These are phyloP conservation scores for Chelonia mydas DNA, from an alignment of 2,797 vertebrate species.

Conservation along the genomic window DNA sequence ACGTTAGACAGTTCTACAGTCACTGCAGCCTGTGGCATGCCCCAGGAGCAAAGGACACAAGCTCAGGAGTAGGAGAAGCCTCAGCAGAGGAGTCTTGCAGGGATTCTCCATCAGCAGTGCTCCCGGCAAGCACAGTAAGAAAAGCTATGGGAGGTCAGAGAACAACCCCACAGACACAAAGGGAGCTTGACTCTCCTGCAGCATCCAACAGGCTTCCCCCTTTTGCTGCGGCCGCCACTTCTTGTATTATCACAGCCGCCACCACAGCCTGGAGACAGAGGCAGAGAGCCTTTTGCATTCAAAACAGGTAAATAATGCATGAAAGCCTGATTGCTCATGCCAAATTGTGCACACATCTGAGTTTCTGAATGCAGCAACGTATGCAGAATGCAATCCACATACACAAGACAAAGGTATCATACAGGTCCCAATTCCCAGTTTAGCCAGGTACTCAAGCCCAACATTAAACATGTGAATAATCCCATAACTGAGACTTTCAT, in stretches of 20 bases:
- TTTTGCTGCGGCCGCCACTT: background rate
- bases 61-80: background rate
- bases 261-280: background rate
- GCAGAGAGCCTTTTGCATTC: background rate
- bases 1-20: background rate
- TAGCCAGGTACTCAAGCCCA: background rate
- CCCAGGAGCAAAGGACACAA: background rate
- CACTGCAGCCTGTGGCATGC: background rate
- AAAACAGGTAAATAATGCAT: background rate
- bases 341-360: background rate
- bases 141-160: background rate
- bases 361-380: background rate
- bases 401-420: background rate
- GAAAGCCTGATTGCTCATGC: background rate
- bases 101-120: background rate
- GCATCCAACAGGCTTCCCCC: background rate
- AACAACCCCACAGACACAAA: background rate
- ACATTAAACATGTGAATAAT: background rate
- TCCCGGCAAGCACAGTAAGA: background rate
- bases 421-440: background rate
- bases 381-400: background rate
- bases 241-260: background rate
- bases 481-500: background rate
- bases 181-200: background rate
- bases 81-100: background rate